Base-by-base conservation (phyloP, 2,797 vertebrate species). In the Hephaestus fuliginosus region DNA sequence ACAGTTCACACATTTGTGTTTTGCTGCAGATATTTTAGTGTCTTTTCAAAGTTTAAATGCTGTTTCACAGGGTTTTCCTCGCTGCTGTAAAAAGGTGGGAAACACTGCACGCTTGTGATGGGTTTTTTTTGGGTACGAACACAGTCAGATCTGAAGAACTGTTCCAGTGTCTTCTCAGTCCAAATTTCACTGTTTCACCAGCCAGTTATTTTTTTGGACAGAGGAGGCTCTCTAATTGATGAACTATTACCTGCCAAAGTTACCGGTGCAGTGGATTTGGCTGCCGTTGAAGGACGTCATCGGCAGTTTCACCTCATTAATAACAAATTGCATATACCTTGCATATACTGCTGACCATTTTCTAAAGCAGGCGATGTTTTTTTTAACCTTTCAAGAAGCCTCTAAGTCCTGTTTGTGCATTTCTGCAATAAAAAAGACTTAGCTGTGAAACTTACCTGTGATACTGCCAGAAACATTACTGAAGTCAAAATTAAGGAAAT, bases 191-290 rank as follows among this genome's bases (percentile, higher is more conserved):
- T 61, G 2, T 43, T 62, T 52, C 7, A 14, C 15, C 13, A 30
- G 62, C 68, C 67, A 78, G 28, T 15, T 17, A 0, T 15, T 63
- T 72, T 15, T 39, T 46, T n/a, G 25, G 43, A 20, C 39, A 56
- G 25, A 48, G 39, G 44, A 41, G 14, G 41, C 43, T 74, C 55
- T 63, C 22, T 39, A 44, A n/a, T 11, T 36, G n/a, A 33, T 64
- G 71, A 58, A 5, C n/a, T 51, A n/a, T n/a, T 30, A 44, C 36
- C 70, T 76, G 63, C 63, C 68, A 63, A 20, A 46, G 49, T 43
- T 41, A n/a, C 28, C 7, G n/a, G 5, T n/a, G 5, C 7, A 20
- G 51, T 51, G 49, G 65, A 51, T 67, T 17, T 69, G 52, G 70
- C 60, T 22, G 22, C 18, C 28, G 46, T 36, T 81, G 18, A 20